These are phyloP conservation scores for Hyposoter didymator DNA, from an alignment of 2,888 invertebrate genomes.

Conservation along the genomic window DNA sequence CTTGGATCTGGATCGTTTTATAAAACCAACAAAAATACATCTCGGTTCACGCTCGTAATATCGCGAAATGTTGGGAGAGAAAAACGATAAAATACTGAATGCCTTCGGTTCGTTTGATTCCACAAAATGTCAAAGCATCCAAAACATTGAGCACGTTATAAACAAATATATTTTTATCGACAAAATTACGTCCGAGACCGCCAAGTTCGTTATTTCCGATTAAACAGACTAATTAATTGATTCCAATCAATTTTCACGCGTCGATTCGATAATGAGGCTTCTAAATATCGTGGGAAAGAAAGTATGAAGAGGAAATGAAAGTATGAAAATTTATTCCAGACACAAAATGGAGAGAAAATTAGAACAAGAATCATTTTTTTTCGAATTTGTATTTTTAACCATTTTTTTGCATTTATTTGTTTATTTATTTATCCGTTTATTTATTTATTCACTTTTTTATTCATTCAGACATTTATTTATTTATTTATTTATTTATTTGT, in stretches of 20 bases:
- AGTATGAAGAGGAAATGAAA: not conserved
- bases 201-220: not conserved
- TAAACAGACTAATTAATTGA: not conserved
- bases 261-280: not conserved
- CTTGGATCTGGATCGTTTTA: slow-evolving; percentile 76
- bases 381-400: too few species aligned
- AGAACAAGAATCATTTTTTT: not conserved
- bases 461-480: too few species aligned
- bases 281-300: not conserved
- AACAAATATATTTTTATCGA: not conserved
- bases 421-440: too few species aligned
- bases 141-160: slow-evolving; percentile 15
- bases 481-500: too few species aligned
- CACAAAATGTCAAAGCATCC: not conserved
- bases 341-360: slow-evolving; percentile 6
- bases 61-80: slow-evolving; percentile 23
- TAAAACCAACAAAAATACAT: slow-evolving; percentile 46
- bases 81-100: slow-evolving; percentile 30
- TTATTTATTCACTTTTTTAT: too few species aligned
- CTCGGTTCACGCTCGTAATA: slow-evolving; percentile 42
- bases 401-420: too few species aligned
- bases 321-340: slow-evolving; percentile 7
- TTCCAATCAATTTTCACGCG: not conserved
- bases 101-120: not conserved
- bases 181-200: not conserved